These are phyloP conservation scores for Epinephelus cyanopodus DNA, from an alignment of 2,113 vertebrate genomes.

Conservation along the genomic window DNA sequence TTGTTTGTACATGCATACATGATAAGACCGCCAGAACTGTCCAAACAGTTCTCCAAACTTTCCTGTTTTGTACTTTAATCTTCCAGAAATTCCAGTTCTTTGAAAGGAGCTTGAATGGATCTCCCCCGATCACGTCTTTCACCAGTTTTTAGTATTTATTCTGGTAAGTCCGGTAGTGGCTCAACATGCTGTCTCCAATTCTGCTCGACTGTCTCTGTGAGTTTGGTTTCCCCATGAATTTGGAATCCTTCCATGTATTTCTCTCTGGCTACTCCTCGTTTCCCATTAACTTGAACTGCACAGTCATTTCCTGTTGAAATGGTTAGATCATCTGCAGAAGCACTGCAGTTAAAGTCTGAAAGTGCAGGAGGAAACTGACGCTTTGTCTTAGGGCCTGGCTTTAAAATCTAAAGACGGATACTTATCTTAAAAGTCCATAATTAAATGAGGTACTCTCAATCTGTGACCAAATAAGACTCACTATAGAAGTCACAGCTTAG, in stretches of 20 bases:
- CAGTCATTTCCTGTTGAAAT: conserved; percentile 19
- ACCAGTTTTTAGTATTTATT: conserved; percentile 75
- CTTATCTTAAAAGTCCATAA: not conserved
- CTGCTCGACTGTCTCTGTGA: conserved; percentile 30
- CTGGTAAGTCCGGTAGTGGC: conserved; percentile 59
- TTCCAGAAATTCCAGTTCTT: conserved; percentile 51
- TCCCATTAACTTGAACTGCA: conserved; percentile 28
- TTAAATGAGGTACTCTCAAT: no score
- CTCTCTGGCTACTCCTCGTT: conserved; percentile 21
- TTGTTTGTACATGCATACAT: conserved; percentile 49
- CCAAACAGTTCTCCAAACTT: conserved; percentile 55
- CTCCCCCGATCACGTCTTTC: conserved; percentile 69
- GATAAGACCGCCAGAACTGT: conserved; percentile 66
- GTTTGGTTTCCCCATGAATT: conserved; percentile 43
- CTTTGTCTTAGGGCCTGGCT: conserved; percentile 10
- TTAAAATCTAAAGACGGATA: conserved; percentile 29
- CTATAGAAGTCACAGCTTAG: no score
- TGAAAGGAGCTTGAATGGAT: conserved; percentile 67
- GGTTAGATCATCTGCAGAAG: conserved; percentile 19
- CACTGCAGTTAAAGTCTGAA: not conserved
- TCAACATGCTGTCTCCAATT: conserved; percentile 49
- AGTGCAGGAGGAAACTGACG: not conserved
- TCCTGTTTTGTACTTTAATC: conserved; percentile 58
- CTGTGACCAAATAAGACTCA: no score
- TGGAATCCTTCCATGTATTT: conserved; percentile 31